Percentiles rank a stretch among this genome's conserved stretches.
phyloP scores from a whole-genome alignment of 2,113 vertebrate genomes.

The Turnix velox region DNA sequence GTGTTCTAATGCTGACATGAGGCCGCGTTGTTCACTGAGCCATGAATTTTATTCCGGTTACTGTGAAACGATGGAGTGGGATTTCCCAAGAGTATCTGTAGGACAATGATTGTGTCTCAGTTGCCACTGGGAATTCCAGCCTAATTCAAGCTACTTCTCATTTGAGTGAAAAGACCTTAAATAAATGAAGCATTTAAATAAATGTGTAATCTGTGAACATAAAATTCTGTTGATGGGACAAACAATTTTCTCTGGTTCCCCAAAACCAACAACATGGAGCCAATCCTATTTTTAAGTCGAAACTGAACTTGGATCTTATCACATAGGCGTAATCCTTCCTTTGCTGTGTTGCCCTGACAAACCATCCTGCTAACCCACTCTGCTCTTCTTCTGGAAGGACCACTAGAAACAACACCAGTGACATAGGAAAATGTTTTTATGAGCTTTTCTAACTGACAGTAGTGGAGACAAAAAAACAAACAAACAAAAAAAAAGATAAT shows the following conservation, averaged over 20 bases:
- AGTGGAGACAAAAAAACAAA: neutral
- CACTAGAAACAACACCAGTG: neutral
- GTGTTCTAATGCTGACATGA: neutral
- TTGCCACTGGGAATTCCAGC: neutral
- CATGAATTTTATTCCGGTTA: neutral
- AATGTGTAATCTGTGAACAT: conserved; percentile 17
- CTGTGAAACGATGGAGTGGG: neutral
- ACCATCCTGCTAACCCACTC: neutral
- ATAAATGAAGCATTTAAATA: neutral
- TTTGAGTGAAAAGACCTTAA: conserved; percentile 30
- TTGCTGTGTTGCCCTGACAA: neutral
- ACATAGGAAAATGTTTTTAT: neutral
- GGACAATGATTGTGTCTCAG: neutral
- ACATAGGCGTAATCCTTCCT: neutral
- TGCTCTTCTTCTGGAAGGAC: conserved; percentile 10
- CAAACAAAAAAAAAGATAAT: neutral
- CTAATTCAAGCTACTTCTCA: conserved; percentile 2
- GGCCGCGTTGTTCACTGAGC: conserved; percentile 8
- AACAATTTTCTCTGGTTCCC: neutral
- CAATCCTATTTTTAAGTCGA: neutral
- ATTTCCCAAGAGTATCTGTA: neutral
- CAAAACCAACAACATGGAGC: neutral
- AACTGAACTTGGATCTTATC: conserved; percentile 4
- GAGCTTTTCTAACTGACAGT: neutral
- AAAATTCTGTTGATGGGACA: neutral